Conservation (phyloP, 2,113 vertebrate species). For the Agelaius tricolor region DNA sequence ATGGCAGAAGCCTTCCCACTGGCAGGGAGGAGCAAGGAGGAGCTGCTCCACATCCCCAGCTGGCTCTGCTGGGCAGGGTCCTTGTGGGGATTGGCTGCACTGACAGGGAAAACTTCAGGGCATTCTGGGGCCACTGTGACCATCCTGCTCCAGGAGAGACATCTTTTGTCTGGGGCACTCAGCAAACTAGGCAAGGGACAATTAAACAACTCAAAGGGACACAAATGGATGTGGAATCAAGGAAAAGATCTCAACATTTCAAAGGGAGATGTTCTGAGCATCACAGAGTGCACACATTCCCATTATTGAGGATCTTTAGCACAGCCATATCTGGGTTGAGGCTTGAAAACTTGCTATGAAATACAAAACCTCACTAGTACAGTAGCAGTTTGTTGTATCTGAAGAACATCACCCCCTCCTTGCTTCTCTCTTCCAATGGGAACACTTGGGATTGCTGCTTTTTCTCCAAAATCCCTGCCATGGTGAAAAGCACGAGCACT, state of each 20-base stretch:
- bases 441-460: neutral
- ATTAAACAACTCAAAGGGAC: neutral
- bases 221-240: neutral
- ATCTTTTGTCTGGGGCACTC: neutral
- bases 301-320: neutral
- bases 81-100: neutral
- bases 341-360: neutral
- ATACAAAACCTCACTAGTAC: neutral
- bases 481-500: neutral
- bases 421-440: neutral
- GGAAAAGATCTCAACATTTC: neutral
- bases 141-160: neutral
- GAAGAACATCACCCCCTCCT: neutral
- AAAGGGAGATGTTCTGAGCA: neutral
- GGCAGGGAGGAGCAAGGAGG: neutral
- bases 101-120: neutral
- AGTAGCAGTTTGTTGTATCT: neutral
- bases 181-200: neutral
- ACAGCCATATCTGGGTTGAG: neutral
- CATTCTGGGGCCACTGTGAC: neutral
- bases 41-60: neutral
- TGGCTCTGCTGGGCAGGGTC: neutral
- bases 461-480: neutral
- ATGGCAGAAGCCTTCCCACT: neutral
- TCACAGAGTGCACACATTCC: no score